Conservation (phyloP, 2,113 vertebrate species). For the Catagonus wagneri region DNA sequence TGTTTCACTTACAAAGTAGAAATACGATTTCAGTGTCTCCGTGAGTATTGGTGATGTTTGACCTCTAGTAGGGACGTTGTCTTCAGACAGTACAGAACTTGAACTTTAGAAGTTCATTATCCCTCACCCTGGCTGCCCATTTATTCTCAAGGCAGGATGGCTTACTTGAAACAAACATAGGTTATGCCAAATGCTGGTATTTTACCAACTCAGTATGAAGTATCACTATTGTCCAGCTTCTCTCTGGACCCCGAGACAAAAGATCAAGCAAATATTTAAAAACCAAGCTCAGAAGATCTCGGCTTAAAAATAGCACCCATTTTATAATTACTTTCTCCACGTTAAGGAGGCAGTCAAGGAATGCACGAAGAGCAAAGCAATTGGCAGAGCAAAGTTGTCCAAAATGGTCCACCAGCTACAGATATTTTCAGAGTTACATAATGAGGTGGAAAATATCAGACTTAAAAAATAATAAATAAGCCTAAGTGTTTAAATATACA, state of each 20-base stretch:
- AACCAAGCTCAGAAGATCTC: constrained; percentile 69
- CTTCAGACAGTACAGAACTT: constrained; percentile 1
- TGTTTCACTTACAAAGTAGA: background rate
- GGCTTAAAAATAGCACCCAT: constrained; percentile 77
- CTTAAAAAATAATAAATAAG: constrained; percentile 39
- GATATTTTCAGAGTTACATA: constrained; percentile 44
- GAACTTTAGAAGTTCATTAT: constrained; percentile 69
- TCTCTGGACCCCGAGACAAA: constrained; percentile 80
- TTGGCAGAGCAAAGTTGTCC: constrained; percentile 38
- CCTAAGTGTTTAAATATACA: background rate
- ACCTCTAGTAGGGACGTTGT: background rate
- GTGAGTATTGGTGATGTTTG: background rate
- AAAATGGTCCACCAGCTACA: constrained; percentile 40
- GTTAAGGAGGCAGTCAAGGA: constrained; percentile 81
- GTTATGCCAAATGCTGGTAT: background rate
- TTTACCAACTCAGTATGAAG: background rate
- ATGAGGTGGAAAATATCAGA: constrained; percentile 52
- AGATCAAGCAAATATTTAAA: constrained; percentile 76
- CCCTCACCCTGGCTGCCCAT: background rate
- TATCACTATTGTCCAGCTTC: constrained; percentile 22
- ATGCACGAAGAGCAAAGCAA: constrained; percentile 56
- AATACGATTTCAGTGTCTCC: background rate
- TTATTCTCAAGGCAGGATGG: background rate
- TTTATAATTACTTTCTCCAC: constrained; percentile 79
- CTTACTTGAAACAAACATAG: background rate